Evolutionary conservation across 2,797 vertebrate genomes (phyloP).

Genomic region (Moxostoma hubbsi): DNA sequence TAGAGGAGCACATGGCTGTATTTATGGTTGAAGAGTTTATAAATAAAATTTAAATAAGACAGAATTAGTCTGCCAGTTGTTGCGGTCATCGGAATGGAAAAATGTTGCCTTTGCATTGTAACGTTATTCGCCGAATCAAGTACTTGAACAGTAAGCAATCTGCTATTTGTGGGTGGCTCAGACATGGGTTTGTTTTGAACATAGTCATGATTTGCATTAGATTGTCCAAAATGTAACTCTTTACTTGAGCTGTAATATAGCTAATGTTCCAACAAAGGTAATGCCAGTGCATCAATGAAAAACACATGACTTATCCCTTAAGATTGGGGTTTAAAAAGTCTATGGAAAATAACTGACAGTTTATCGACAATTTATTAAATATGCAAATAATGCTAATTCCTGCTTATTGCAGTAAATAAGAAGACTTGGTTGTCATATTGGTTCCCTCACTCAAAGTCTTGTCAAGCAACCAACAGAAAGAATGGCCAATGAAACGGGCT

Average conservation of each 20-base stretch:
- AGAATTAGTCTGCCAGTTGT: constrained; percentile 43
- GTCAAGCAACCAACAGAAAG: constrained; percentile 59
- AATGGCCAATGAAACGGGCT: constrained; percentile 77
- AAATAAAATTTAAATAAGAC: constrained; percentile 67
- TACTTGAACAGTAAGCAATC: background rate
- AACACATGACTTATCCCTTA: background rate
- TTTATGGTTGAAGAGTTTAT: constrained; percentile 77
- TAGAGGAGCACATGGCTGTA: constrained; percentile 77
- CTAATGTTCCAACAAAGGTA: background rate
- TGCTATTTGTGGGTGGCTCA: background rate
- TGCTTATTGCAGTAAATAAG: constrained; percentile 4
- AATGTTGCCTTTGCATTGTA: background rate
- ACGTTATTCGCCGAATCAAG: background rate
- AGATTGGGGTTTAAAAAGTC: background rate
- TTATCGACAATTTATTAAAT: background rate
- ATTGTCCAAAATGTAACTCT: background rate
- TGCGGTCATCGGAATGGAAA: constrained; percentile 11
- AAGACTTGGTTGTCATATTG: constrained; percentile 12
- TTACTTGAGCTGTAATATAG: background rate
- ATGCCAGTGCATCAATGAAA: background rate
- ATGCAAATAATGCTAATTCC: background rate
- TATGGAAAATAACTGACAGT: too few relatives aligned
- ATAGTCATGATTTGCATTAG: background rate
- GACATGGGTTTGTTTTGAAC: background rate
- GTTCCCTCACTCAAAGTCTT: constrained; percentile 60